phyloP scores from a whole-genome alignment of 1,140 invertebrate species.

The Cyrtorhinus lividipennis region DNA sequence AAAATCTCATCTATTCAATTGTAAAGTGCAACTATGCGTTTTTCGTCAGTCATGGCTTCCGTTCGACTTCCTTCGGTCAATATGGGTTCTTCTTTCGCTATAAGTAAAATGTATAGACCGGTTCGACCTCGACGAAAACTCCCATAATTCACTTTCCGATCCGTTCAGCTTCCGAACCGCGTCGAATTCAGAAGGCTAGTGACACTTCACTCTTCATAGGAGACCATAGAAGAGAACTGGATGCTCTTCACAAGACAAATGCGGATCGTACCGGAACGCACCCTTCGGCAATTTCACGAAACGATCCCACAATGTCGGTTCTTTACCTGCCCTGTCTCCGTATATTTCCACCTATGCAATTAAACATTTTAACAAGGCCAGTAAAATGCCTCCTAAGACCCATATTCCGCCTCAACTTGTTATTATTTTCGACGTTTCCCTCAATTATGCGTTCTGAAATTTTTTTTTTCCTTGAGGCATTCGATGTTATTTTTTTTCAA shows the following conservation, averaged over 20 bases:
- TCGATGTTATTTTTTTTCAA: neutral
- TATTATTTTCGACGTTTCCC: constrained; percentile 3
- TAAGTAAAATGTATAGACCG: neutral
- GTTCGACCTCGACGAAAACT: neutral
- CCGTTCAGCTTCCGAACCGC: neutral
- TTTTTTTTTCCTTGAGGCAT: neutral
- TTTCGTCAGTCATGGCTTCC: no score
- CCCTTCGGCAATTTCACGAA: neutral
- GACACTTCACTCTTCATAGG: neutral
- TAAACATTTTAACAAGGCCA: neutral
- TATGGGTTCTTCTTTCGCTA: constrained; percentile 3
- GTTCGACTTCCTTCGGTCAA: no score
- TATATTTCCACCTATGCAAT: neutral
- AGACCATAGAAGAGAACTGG: neutral
- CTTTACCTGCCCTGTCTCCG: neutral
- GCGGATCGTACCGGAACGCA: neutral
- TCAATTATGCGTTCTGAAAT: neutral
- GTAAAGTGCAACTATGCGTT: no score
- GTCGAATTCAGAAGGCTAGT: constrained; percentile 1
- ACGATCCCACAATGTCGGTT: neutral
- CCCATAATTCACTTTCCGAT: constrained; percentile 9
- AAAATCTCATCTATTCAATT: no score
- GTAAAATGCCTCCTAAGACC: neutral
- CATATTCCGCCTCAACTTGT: neutral
- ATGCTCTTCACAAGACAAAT: neutral